Percentiles rank a stretch among this genome's conserved stretches.
These are phyloP conservation scores for Spisula subtruncata DNA, from an alignment of 2,888 invertebrate genomes.

Conservation along the genomic window DNA sequence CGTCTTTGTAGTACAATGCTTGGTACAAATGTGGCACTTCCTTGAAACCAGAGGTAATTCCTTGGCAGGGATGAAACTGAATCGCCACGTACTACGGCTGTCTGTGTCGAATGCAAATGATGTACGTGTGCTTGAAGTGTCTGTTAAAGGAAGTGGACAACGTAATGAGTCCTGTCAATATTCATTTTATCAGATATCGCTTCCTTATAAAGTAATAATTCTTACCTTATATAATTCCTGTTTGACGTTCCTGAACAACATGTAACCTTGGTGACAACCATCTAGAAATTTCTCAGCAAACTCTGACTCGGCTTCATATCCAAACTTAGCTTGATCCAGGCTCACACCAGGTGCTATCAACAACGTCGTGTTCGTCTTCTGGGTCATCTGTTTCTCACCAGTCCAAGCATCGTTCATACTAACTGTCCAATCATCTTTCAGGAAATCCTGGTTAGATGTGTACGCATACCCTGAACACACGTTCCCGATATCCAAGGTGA, in stretches of 20 bases:
- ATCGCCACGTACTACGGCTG: too few species aligned
- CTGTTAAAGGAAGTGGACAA: too few species aligned
- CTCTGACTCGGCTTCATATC: conserved; percentile 39
- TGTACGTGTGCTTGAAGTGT: too few species aligned
- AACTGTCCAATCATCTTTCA: conserved; percentile 26
- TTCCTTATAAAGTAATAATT: too few species aligned
- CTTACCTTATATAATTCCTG: conserved; percentile 42
- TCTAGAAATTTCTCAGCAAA: conserved; percentile 46
- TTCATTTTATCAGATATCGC: too few species aligned
- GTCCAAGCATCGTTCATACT: conserved; percentile 40
- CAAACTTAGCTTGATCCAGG: conserved; percentile 17
- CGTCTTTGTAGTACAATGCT: too few species aligned
- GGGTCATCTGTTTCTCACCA: conserved; percentile 35
- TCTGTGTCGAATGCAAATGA: too few species aligned
- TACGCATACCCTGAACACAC: conserved; percentile 41
- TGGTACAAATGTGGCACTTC: too few species aligned
- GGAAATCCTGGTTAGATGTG: conserved; percentile 22
- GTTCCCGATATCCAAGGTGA: conserved; percentile 50
- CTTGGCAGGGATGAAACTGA: too few species aligned
- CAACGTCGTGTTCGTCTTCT: conserved; percentile 36
- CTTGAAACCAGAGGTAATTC: too few species aligned
- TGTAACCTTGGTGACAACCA: conserved; percentile 23
- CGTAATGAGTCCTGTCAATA: too few species aligned
- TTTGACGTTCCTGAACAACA: conserved; percentile 42
- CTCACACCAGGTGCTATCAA: conserved; percentile 24